Percentiles rank a stretch among this genome's conserved stretches.
Evolutionary conservation across 2,113 vertebrate genomes (phyloP).

Genomic region (Oriolus oriolus): DNA sequence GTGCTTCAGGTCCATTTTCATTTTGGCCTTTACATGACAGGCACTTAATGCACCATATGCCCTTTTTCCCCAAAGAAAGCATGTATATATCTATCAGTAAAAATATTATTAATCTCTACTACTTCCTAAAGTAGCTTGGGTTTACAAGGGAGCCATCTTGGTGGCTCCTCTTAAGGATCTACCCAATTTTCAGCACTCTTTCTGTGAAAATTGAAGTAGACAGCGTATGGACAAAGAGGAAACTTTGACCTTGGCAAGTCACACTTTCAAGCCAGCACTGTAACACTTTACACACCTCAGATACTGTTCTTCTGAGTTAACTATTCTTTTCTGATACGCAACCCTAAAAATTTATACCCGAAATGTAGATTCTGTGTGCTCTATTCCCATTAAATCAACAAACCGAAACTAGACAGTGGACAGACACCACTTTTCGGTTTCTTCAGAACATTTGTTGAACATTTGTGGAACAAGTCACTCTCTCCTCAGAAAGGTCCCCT

Average conservation of each 20-base stretch:
- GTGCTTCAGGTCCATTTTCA: background rate
- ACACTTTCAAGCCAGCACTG: background rate
- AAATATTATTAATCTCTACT: background rate
- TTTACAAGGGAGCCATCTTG: background rate
- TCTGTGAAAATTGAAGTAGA: background rate
- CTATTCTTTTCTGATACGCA: background rate
- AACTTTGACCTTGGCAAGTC: background rate
- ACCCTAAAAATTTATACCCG: background rate
- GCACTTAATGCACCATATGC: background rate
- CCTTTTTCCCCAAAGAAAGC: background rate
- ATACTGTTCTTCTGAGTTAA: background rate
- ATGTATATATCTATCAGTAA: background rate
- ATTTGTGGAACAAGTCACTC: background rate
- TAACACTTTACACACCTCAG: background rate
- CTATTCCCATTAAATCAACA: background rate
- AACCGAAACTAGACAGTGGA: accelerated
- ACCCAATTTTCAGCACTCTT: background rate
- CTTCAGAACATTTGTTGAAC: background rate
- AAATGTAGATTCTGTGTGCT: background rate
- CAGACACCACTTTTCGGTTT: background rate
- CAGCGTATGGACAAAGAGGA: accelerated
- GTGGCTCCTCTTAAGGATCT: background rate
- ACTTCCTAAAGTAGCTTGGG: background rate
- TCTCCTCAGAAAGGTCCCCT: background rate
- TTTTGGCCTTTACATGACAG: background rate